Conservation (phyloP, 2,113 vertebrate species). For the zebrafish (Danio rerio) region GRCz12tu NC_133186.1:35960501-35961000, state of each 20-base stretch:
- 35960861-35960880: slow-evolving; percentile 42
- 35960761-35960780: background rate
- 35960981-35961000: background rate
- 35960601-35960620: slow-evolving; percentile 6
- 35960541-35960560: slow-evolving; percentile 24
- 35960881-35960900: slow-evolving; percentile 39
- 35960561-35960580: slow-evolving; percentile 14
- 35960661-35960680: background rate
- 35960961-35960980: slow-evolving; percentile 40
- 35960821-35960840: background rate
- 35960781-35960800: slow-evolving; percentile 7
- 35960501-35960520: too few relatives aligned
- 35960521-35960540: background rate
- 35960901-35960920: slow-evolving; percentile 23
- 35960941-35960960: slow-evolving; percentile 42
- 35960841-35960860: slow-evolving; percentile 21
- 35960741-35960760: background rate
- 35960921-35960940: slow-evolving; percentile 10
- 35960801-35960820: slow-evolving; percentile 25
- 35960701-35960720: background rate
- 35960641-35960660: background rate
- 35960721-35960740: slow-evolving; percentile 16
- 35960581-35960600: slow-evolving; percentile 17
- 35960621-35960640: background rate
- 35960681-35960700: background rate